Percentiles rank a stretch among this genome's conserved stretches.
phyloP scores from a whole-genome alignment of 2,113 vertebrate species.

The Leucoraja erinaceus region DNA sequence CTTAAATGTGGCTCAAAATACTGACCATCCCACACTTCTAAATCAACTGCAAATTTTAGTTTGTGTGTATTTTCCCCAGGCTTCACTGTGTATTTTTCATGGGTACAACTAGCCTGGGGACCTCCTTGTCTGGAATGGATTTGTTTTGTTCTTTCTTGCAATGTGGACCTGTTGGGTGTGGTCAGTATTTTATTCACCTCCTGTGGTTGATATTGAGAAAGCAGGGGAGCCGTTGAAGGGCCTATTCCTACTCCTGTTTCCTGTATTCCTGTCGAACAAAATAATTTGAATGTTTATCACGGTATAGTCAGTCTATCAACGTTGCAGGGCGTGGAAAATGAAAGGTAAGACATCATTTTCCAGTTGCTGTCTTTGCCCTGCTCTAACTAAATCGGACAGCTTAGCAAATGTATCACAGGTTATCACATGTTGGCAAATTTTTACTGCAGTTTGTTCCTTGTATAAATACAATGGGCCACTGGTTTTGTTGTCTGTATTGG shows the following conservation, averaged over 20 bases:
- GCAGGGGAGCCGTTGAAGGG: too few relatives aligned
- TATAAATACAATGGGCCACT: background rate
- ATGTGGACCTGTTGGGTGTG: too few relatives aligned
- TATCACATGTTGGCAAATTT: background rate
- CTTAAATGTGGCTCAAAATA: background rate
- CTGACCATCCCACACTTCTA: background rate
- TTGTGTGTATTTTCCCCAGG: background rate
- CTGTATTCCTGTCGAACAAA: background rate
- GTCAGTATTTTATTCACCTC: too few relatives aligned
- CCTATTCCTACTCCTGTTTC: too few relatives aligned
- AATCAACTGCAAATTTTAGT: background rate
- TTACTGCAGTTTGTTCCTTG: background rate
- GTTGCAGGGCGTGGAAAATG: background rate
- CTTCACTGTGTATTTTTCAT: background rate
- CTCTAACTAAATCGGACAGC: slow-evolving; percentile 15
- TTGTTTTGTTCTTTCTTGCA: too few relatives aligned
- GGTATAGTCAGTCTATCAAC: background rate
- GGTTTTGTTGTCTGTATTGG: background rate
- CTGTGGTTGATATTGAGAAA: too few relatives aligned
- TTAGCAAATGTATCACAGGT: background rate
- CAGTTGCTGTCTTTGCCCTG: background rate
- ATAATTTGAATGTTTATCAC: background rate
- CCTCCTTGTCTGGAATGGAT: background rate
- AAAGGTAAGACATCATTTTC: background rate
- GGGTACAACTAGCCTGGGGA: background rate